Evolutionary conservation across 1,140 invertebrate genomes (phyloP), one percentile per base, ranked within the genome.

Genomic region (Drosophila sucinea): DNA sequence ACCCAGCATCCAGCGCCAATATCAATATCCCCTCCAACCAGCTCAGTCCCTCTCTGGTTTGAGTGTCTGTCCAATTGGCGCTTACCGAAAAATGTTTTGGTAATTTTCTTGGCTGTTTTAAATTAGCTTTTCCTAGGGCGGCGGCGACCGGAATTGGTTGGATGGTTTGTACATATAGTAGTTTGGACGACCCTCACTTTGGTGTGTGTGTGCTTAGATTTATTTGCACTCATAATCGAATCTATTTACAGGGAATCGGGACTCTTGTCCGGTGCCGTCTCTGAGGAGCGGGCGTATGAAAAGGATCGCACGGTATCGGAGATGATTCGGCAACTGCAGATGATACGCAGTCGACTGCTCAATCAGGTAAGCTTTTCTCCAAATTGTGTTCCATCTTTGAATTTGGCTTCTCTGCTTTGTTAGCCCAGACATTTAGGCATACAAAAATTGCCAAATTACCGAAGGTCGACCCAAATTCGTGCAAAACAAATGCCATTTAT

Each of bases 291-390:
- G 33, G 33, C 63, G 5, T 54, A 63, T 54, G 71, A 63, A 27
- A 78, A 70, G 60, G 79, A 82, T 35, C 54, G 67, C 4, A 73
- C 64, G n/a, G 83, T 87, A 7, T 68, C 81, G 10, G 76, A 82
- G 51, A 87, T 86, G 76, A 79, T 86, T 35, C 70, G 70, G 11
- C 76, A 86, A 47, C 32, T 86, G 47, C 83, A 86, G 17, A 40
- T 77, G 3, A 82, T 86, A 27, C 67, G 70, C 64, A 82, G 70
- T 60, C 69, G 65, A 17, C 63, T 86, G 35, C 70, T 86, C 1
- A 67, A 60, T 51, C 78, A 81, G 79, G 83, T 86, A 58, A 82
- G 57, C 44, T 27, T 10, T 38, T 58, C 3, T 8, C 32, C 32
- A 17, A 58, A 58, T 10, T n/a, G 1, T 58, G 56, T 32, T 29